These are phyloP conservation scores for Macrotis lagotis DNA, from an alignment of 2,113 vertebrate genomes.

Conservation along the genomic window DNA sequence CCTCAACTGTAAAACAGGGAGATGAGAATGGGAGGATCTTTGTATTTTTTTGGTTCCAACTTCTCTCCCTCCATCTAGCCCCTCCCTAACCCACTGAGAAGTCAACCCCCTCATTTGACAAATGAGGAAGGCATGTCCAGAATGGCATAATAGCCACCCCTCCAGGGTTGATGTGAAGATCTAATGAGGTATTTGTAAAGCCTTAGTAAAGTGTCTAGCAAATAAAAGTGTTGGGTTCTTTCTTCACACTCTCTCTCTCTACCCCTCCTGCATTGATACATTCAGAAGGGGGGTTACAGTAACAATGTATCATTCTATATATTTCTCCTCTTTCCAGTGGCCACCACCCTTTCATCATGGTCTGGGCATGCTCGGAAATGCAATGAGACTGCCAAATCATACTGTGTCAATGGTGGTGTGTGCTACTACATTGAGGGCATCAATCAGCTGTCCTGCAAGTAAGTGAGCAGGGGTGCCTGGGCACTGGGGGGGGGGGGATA, in stretches of 20 bases:
- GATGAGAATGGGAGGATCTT: not conserved
- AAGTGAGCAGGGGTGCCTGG: slow-evolving; percentile 83
- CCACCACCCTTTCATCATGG: slow-evolving; percentile 92
- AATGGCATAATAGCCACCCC: not conserved
- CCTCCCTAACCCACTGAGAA: not conserved
- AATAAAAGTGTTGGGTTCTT: not conserved
- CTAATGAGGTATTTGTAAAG: not conserved
- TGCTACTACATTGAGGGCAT: slow-evolving; percentile 99
- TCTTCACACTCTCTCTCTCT: not conserved
- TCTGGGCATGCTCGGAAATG: slow-evolving; percentile 95
- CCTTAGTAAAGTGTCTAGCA: not conserved
- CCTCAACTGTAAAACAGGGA: not conserved
- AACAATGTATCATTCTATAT: slow-evolving; percentile 56
- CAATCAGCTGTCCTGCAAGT: slow-evolving; percentile 98
- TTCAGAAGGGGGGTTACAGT: slow-evolving; percentile 7
- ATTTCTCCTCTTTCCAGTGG: slow-evolving; percentile 85
- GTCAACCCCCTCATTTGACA: not conserved
- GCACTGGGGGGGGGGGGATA: not conserved
- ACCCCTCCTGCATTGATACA: not conserved
- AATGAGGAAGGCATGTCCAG: not conserved
- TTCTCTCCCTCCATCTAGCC: too few species aligned
- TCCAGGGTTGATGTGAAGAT: not conserved
- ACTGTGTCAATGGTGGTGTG: slow-evolving; percentile 97
- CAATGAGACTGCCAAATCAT: slow-evolving; percentile 96
- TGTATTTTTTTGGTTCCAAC: not conserved